These are phyloP conservation scores for Epizoanthus rinbou DNA, from an alignment of 92 coral and sea anemone genomes.

Conservation along the genomic window DNA sequence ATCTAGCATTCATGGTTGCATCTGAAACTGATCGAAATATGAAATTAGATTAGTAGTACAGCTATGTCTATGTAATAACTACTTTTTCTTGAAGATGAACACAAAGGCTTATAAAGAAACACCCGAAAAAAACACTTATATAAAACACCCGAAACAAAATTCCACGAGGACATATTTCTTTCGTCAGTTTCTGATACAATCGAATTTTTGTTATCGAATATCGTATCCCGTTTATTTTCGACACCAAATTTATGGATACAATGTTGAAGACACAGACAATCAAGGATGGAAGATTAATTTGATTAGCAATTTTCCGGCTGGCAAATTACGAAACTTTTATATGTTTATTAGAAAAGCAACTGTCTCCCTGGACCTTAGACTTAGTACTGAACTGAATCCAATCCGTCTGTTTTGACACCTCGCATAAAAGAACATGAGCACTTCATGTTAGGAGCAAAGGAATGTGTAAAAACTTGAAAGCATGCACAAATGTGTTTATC, in stretches of 20 bases:
- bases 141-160: too few species aligned
- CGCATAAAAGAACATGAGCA: background rate
- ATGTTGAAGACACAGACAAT: background rate
- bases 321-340: too few species aligned
- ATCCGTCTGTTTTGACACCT: background rate
- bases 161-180: too few species aligned
- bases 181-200: too few species aligned
- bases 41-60: too few species aligned
- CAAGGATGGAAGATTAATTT: background rate
- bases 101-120: too few species aligned
- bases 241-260: background rate
- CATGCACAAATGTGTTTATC: conserved; percentile 37
- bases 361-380: background rate
- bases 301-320: background rate
- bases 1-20: too few species aligned
- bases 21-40: too few species aligned
- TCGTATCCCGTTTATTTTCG: background rate
- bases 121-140: too few species aligned
- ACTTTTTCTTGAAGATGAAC: too few species aligned
- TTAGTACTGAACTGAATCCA: background rate
- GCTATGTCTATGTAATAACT: too few species aligned
- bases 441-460: background rate
- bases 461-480: conserved; percentile 30
- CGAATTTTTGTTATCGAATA: background rate
- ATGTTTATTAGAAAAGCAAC: background rate